phyloP scores from a whole-genome alignment of 2,113 vertebrate species.

The Phycodurus eques region DNA sequence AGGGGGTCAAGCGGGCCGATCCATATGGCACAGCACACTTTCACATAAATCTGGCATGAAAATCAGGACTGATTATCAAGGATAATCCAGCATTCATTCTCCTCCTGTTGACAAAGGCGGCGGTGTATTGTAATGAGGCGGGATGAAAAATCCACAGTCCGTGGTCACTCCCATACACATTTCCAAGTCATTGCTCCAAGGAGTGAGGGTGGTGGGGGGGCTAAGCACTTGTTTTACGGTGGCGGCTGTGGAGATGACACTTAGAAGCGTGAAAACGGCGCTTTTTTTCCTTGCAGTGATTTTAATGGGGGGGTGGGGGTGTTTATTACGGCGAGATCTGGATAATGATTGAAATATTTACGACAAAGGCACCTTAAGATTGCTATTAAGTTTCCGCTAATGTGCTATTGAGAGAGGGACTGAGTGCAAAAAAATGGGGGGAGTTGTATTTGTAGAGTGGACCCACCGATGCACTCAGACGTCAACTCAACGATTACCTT shows the following conservation, averaged over 20 bases:
- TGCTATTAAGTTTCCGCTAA: slow-evolving; percentile 10
- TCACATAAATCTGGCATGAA: slow-evolving; percentile 60
- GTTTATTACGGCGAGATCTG: slow-evolving; percentile 26
- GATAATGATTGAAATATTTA: slow-evolving; percentile 54
- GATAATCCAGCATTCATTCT: slow-evolving; percentile 71
- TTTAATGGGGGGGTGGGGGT: slow-evolving; percentile 22
- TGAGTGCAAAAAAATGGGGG: background rate
- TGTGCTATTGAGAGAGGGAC: background rate
- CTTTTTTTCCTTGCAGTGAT: slow-evolving; percentile 37
- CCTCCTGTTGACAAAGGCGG: slow-evolving; percentile 54
- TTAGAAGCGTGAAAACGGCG: slow-evolving; percentile 54
- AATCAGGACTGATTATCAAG: slow-evolving; percentile 62
- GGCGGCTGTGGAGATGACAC: slow-evolving; percentile 45
- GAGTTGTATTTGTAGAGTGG: too few species aligned
- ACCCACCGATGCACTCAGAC: too few species aligned
- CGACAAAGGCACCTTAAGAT: slow-evolving; percentile 35
- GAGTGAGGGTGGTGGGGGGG: slow-evolving; percentile 22
- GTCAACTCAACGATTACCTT: too few species aligned
- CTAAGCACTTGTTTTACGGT: slow-evolving; percentile 66
- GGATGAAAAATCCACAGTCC: slow-evolving; percentile 48
- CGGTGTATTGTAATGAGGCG: slow-evolving; percentile 57
- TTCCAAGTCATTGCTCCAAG: slow-evolving; percentile 39
- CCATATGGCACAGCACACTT: slow-evolving; percentile 26
- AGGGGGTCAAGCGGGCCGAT: slow-evolving; percentile 18
- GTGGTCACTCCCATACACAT: slow-evolving; percentile 58